Base-by-base conservation (phyloP, 2,113 vertebrate genomes). In the Elachura formosa region DNA sequence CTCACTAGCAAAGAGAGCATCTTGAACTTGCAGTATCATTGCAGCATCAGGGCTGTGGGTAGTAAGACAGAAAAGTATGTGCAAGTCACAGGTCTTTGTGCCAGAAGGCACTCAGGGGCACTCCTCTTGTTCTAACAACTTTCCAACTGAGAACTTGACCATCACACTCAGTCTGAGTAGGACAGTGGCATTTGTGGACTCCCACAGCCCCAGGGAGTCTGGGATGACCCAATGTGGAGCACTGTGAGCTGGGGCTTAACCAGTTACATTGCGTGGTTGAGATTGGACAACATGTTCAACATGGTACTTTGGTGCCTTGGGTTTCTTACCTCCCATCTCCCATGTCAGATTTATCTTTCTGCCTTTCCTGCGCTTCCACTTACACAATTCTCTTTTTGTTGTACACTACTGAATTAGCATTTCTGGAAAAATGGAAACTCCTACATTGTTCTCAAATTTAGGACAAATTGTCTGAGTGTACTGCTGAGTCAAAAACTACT, bases 221-320 rank as follows among this genome's bases (percentile, higher is more conserved):
- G 11, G 59, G 25, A 45, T 43, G 46, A 59, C 40, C 54, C 76
- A 15, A 19, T 49, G 16, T 25, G 1, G 16, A 54, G 25, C 11
- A 34, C 51, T 41, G 51, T 34, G 74, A 82, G 34, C 5, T 87
- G 64, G 43, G 87, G 16, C 22, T 38, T 12, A 4, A 29, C 34
- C 64, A 33, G 15, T 52, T 45, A 49, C 58, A 20, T 6, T 34
- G 31, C 31, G 55, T 46, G 56, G 40, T 10, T 59, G 33, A 71
- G 69, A 81, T 75, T 20, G 51, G 69, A 64, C 0, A 0, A 52
- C 54, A 56, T 0, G 0, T 48, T 63, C 28, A 73, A 87, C 43
- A 12, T 3, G 15, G 62, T 24, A 6, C 21, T 85, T 88, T 51
- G 66, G 23, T 87, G 88, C 43, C 58, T 54, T 69, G 61, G 34